Evolutionary conservation across 2,113 vertebrate species (phyloP).

Genomic region (Scomber japonicus): DNA sequence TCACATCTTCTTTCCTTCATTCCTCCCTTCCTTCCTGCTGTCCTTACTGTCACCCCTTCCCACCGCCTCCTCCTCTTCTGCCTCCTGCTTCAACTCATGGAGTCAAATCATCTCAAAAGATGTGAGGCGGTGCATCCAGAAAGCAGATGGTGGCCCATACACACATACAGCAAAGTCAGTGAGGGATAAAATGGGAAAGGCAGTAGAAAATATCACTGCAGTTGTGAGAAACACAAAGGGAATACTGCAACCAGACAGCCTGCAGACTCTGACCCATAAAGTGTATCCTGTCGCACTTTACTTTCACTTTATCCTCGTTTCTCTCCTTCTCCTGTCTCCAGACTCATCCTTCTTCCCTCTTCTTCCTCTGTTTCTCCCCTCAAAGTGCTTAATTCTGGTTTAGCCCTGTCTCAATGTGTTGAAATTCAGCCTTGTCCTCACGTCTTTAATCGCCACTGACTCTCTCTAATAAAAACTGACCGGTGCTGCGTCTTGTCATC

Average conservation of each 20-base stretch:
- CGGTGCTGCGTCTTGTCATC: slow-evolving; percentile 44
- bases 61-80: slow-evolving; percentile 2
- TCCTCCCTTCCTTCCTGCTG: neutral
- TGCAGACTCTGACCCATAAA: slow-evolving; percentile 43
- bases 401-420: slow-evolving; percentile 23
- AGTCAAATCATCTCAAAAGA: slow-evolving; percentile 38
- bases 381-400: slow-evolving; percentile 26
- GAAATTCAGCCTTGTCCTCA: slow-evolving; percentile 25
- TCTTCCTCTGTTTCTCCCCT: slow-evolving; percentile 8
- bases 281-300: neutral
- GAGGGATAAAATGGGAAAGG: slow-evolving; percentile 65
- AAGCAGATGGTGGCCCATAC: slow-evolving; percentile 45
- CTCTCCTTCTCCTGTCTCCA: too few species aligned
- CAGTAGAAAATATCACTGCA: slow-evolving; percentile 57
- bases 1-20: neutral
- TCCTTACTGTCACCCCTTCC: neutral
- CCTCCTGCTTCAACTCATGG: slow-evolving; percentile 11
- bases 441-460: slow-evolving; percentile 55
- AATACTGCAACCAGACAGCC: slow-evolving; percentile 8
- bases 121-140: slow-evolving; percentile 32
- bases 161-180: slow-evolving; percentile 45
- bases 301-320: neutral
- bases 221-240: slow-evolving; percentile 47
- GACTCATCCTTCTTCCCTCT: too few species aligned
- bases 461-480: slow-evolving; percentile 52